Conservation (phyloP, 1,140 invertebrate species). For the Propsilocerus akamusi region DNA sequence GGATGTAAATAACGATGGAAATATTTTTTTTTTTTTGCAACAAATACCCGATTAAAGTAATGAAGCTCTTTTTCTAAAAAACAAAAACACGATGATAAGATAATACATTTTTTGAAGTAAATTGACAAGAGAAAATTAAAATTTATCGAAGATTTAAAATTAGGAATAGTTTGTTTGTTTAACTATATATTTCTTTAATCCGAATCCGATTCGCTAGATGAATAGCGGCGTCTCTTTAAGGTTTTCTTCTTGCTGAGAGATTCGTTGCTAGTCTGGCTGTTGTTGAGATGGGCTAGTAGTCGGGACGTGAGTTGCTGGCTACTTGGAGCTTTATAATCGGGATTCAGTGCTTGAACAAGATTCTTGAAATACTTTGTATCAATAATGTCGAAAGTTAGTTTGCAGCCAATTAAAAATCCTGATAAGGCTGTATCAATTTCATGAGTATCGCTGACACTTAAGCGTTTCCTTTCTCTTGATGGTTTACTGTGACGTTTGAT, state of each 20-base stretch:
- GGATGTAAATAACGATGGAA: too few species aligned
- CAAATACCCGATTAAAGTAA: too few species aligned
- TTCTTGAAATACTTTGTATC: not conserved
- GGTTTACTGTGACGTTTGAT: not conserved
- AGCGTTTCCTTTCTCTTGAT: not conserved
- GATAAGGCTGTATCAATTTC: not conserved
- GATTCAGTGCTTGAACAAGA: not conserved
- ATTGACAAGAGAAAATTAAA: too few species aligned
- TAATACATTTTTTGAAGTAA: too few species aligned
- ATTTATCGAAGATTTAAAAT: too few species aligned
- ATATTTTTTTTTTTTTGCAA: too few species aligned
- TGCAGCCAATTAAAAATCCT: not conserved
- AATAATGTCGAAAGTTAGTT: not conserved
- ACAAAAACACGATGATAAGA: too few species aligned
- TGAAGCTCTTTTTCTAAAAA: too few species aligned
- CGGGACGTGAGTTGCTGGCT: not conserved
- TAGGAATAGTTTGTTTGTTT: too few species aligned
- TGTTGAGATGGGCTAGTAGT: not conserved
- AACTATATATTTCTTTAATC: too few species aligned
- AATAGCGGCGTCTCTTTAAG: not conserved
- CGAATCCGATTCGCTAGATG: not conserved
- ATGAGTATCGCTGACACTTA: not conserved
- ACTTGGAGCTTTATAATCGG: not conserved
- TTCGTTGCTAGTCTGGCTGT: not conserved
- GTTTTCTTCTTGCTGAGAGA: not conserved